Percentiles rank a stretch among this genome's conserved stretches.
phyloP scores from a whole-genome alignment of 2,797 vertebrate species.

The Aselliscus stoliczkanus region DNA sequence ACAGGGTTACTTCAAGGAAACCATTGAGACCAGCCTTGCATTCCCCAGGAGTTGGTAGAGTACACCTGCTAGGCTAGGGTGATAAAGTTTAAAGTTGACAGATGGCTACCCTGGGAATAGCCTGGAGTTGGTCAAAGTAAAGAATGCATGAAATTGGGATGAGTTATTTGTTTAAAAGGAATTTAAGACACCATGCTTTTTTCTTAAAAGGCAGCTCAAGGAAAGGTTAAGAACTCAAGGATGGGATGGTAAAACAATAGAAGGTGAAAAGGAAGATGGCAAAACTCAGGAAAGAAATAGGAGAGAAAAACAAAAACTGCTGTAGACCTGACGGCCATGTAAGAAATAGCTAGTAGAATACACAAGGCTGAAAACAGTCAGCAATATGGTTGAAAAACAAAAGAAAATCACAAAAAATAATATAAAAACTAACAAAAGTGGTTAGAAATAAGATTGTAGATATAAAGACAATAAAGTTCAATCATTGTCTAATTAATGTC shows the following conservation, averaged over 20 bases:
- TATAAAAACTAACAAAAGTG: background rate
- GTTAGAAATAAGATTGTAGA: background rate
- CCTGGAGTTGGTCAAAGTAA: background rate
- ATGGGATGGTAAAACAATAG: background rate
- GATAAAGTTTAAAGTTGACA: background rate
- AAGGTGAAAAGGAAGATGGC: background rate
- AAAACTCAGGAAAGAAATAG: background rate
- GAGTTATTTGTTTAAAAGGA: background rate
- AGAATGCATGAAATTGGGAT: background rate
- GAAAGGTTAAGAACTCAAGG: background rate
- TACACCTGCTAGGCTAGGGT: background rate
- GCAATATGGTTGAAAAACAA: background rate
- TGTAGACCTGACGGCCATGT: background rate
- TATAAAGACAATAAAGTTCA: background rate
- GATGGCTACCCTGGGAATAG: background rate
- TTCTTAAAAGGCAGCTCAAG: background rate
- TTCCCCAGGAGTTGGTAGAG: background rate
- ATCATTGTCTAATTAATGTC: background rate
- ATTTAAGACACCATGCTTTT: background rate
- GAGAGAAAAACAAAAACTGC: background rate
- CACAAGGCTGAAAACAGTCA: background rate
- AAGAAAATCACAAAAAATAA: background rate
- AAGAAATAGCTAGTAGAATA: background rate
- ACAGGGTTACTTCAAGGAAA: background rate
- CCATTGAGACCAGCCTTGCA: background rate